These are phyloP conservation scores for Nephila pilipes DNA, from an alignment of 1,140 invertebrate species.

Conservation along the genomic window DNA sequence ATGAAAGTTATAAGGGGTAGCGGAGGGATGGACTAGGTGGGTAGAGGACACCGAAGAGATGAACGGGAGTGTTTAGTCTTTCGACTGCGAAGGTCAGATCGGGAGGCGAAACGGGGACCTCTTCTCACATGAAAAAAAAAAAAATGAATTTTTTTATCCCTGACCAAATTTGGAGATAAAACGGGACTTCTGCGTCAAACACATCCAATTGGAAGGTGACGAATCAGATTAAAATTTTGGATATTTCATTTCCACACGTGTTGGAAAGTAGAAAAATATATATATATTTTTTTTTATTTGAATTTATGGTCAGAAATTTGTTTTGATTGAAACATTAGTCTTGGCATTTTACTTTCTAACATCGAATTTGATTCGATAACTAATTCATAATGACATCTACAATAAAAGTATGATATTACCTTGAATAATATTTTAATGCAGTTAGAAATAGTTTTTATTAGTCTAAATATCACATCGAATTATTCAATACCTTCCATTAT, in stretches of 20 bases:
- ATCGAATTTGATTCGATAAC: no score
- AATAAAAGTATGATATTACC: no score
- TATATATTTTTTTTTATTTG: no score
- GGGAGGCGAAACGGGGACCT: background rate
- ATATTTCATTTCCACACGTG: background rate
- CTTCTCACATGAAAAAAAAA: background rate
- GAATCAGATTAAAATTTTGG: background rate
- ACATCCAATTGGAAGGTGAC: background rate
- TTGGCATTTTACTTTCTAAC: no score
- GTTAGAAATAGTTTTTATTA: no score
- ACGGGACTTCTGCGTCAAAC: background rate
- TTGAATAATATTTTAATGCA: no score
- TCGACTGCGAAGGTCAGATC: slow-evolving; percentile 11
- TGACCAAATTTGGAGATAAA: slow-evolving; percentile 1
- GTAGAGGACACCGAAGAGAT: background rate
- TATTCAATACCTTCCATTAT: no score
- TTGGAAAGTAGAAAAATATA: background rate
- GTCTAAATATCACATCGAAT: no score
- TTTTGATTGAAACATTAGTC: no score
- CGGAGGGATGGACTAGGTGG: background rate
- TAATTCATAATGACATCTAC: no score
- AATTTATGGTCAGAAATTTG: no score
- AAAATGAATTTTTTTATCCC: background rate
- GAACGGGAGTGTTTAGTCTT: slow-evolving; percentile 34
- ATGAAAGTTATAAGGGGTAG: slow-evolving; percentile 56